Evolutionary conservation across 2,888 invertebrate genomes (phyloP).

Genomic region (Tetrapedia diversipes): DNA sequence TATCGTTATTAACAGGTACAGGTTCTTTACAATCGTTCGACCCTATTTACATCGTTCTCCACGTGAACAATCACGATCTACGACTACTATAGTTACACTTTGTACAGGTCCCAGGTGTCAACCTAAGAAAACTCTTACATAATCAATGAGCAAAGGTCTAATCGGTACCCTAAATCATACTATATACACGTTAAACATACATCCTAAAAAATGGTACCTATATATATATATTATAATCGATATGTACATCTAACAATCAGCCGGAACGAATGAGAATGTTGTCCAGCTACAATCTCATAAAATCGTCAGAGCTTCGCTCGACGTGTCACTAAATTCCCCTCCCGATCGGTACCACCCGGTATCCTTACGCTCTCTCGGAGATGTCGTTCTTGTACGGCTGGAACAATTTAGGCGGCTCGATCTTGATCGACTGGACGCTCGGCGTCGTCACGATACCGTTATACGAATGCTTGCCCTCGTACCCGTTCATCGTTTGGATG

Average conservation of each 20-base stretch:
- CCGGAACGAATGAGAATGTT: too few relatives aligned
- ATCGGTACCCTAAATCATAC: neutral
- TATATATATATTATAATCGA: neutral
- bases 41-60: conserved; percentile 11
- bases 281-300: too few relatives aligned
- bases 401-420: conserved; percentile 87
- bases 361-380: conserved; percentile 73
- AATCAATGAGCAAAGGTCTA: neutral
- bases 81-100: neutral
- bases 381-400: conserved; percentile 89
- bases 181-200: neutral
- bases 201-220: neutral
- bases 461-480: conserved; percentile 62
- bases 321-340: too few relatives aligned
- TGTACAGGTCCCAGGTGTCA: conserved; percentile 6
- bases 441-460: conserved; percentile 44
- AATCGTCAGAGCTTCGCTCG: too few relatives aligned
- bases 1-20: conserved; percentile 48
- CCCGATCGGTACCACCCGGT: too few relatives aligned
- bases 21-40: conserved; percentile 21
- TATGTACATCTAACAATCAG: conserved; percentile 3
- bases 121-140: neutral
- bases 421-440: conserved; percentile 76
- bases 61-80: too few relatives aligned
- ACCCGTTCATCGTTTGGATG: conserved; percentile 61